Conservation (phyloP, 2,113 vertebrate genomes). For the Polyodon spathula region DNA sequence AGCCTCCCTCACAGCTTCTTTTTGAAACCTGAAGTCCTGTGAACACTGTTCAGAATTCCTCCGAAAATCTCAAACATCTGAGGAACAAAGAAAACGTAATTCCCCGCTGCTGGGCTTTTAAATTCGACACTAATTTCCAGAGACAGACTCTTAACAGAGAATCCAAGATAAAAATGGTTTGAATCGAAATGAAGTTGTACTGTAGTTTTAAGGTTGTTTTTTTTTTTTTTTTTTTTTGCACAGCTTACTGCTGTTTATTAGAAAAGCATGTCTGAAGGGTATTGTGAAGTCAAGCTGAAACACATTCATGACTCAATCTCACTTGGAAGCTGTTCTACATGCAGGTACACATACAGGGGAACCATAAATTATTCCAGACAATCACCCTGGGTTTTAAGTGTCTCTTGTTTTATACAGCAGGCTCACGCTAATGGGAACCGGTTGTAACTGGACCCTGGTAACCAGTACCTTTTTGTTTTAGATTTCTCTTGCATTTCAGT, state of each 20-base stretch:
- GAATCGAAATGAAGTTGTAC: slow-evolving; percentile 43
- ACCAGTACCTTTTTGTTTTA: too few relatives aligned
- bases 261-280: slow-evolving; percentile 52
- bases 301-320: slow-evolving; percentile 55
- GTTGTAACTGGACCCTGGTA: too few relatives aligned
- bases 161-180: slow-evolving; percentile 37
- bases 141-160: slow-evolving; percentile 28
- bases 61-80: slow-evolving; percentile 6
- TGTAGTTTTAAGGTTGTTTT: slow-evolving; percentile 19
- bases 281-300: slow-evolving; percentile 51
- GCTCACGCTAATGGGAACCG: too few relatives aligned
- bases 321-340: slow-evolving; percentile 4
- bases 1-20: not conserved
- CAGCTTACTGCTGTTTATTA: slow-evolving; percentile 23
- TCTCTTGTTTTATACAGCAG: too few relatives aligned
- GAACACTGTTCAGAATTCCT: not conserved
- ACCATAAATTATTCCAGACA: too few relatives aligned
- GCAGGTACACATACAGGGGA: not conserved
- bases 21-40: not conserved
- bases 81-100: slow-evolving; percentile 5
- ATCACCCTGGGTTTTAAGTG: too few relatives aligned
- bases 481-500: too few relatives aligned
- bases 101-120: slow-evolving; percentile 40
- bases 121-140: slow-evolving; percentile 50
- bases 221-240: slow-evolving; percentile 25